A percentile compares a stretch with the other conserved stretches of the same genome.
These are phyloP conservation scores for Oceanodroma tethys DNA, from an alignment of 2,113 vertebrate genomes.

Conservation along the genomic window DNA sequence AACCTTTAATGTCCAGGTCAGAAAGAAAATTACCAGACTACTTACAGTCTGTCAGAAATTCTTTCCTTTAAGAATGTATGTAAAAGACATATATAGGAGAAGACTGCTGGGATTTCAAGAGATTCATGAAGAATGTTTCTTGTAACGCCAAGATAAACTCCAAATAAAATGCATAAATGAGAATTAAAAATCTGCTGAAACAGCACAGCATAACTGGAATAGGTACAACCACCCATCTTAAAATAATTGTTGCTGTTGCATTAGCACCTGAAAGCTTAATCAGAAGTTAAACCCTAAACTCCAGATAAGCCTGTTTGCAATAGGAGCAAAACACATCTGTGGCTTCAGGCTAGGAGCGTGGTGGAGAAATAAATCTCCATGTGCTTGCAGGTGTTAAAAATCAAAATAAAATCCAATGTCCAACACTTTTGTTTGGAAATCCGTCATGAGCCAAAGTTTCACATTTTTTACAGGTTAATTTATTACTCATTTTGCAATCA, in stretches of 20 bases:
- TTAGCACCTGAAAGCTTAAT: background rate
- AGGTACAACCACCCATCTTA: background rate
- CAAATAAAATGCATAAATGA: background rate
- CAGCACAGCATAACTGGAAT: background rate
- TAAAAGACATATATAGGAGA: background rate
- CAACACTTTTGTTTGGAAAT: slow-evolving; percentile 17
- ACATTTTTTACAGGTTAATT: background rate
- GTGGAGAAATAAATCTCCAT: background rate
- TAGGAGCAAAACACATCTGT: background rate
- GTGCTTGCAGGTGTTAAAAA: slow-evolving; percentile 33
- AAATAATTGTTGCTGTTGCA: background rate
- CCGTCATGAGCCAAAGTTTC: background rate
- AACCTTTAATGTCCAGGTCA: background rate
- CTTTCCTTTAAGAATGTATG: background rate
- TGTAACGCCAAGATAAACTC: background rate
- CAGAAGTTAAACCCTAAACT: background rate
- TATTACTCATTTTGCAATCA: slow-evolving; percentile 26
- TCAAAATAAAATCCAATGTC: background rate
- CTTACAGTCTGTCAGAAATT: background rate
- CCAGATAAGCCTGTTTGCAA: background rate
- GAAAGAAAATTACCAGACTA: background rate
- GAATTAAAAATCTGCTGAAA: background rate
- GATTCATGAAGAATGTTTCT: background rate
- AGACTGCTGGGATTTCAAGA: background rate
- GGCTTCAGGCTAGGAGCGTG: background rate